A percentile compares a stretch with the other conserved stretches of the same genome.
Evolutionary conservation across 2,888 invertebrate species (phyloP).

Genomic region (Ophioninae sp.): DNA sequence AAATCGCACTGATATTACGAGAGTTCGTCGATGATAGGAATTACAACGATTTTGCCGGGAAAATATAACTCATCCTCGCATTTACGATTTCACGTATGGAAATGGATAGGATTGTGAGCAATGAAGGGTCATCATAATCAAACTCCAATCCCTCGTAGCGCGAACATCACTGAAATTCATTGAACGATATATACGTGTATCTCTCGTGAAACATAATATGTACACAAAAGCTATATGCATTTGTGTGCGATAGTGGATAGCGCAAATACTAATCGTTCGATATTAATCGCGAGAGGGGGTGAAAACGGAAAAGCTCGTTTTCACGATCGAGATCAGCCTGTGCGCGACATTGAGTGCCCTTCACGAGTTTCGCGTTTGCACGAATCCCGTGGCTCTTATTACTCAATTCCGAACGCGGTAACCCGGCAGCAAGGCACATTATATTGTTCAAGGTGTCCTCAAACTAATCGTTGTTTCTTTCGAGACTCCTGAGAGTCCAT

Average conservation of each 20-base stretch:
- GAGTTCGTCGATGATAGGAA: background rate
- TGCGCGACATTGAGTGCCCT: slow-evolving; percentile 46
- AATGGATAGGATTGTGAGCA: background rate
- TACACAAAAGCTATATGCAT: background rate
- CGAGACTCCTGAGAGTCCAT: too few relatives aligned
- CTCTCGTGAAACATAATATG: slow-evolving; percentile 4
- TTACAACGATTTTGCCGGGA: background rate
- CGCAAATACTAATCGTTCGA: slow-evolving; percentile 8
- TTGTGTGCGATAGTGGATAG: background rate
- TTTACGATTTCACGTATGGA: background rate
- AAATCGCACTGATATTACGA: background rate
- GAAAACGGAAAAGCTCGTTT: slow-evolving; percentile 19
- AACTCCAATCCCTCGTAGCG: background rate
- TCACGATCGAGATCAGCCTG: slow-evolving; percentile 36
- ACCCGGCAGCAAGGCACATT: slow-evolving; percentile 12
- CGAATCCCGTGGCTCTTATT: slow-evolving; percentile 5
- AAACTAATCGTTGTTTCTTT: too few relatives aligned
- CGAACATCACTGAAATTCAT: background rate
- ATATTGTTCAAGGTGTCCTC: background rate
- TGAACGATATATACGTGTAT: background rate
- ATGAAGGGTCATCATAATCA: slow-evolving; percentile 3
- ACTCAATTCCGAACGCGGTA: slow-evolving; percentile 27
- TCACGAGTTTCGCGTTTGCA: slow-evolving; percentile 38
- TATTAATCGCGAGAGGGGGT: slow-evolving; percentile 4
- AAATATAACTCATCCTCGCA: background rate